These are phyloP conservation scores for Halictus rubicundus DNA, from an alignment of 1,140 invertebrate genomes.

Conservation along the genomic window DNA sequence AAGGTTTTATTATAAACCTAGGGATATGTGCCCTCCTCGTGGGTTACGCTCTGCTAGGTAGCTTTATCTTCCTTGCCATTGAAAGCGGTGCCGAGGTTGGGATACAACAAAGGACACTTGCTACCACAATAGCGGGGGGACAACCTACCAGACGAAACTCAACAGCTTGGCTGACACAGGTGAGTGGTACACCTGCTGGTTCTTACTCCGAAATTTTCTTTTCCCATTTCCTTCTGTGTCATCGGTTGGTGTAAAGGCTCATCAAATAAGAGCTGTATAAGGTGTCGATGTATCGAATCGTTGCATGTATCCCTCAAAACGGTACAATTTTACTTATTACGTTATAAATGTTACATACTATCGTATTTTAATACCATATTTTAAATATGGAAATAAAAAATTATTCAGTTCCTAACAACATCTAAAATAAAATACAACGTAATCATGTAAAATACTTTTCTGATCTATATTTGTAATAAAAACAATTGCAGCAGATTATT, in stretches of 20 bases:
- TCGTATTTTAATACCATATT: no score
- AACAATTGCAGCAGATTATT: no score
- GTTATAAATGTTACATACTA: no score
- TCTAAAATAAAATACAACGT: no score
- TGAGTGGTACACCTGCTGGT: conserved; percentile 37
- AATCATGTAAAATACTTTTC: no score
- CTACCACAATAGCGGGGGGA: conserved; percentile 82
- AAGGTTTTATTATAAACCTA: conserved; percentile 91
- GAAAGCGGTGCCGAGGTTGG: conserved; percentile 86
- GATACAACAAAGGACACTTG: conserved; percentile 84
- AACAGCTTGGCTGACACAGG: conserved; percentile 77
- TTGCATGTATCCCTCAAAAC: no score
- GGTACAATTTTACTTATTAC: no score
- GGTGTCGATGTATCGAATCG: no score
- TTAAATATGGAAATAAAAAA: no score
- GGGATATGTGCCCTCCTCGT: conserved; percentile 93
- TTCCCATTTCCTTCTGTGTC: background rate
- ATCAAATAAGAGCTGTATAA: no score
- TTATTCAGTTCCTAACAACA: no score
- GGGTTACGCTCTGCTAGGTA: conserved; percentile 94
- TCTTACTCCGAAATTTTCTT: background rate
- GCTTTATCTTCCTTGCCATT: conserved; percentile 95
- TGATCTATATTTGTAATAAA: no score
- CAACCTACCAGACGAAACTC: conserved; percentile 78
- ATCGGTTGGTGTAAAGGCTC: background rate